These are phyloP conservation scores for Myotis myotis DNA, from an alignment of 2,797 vertebrate species.

Conservation along the genomic window DNA sequence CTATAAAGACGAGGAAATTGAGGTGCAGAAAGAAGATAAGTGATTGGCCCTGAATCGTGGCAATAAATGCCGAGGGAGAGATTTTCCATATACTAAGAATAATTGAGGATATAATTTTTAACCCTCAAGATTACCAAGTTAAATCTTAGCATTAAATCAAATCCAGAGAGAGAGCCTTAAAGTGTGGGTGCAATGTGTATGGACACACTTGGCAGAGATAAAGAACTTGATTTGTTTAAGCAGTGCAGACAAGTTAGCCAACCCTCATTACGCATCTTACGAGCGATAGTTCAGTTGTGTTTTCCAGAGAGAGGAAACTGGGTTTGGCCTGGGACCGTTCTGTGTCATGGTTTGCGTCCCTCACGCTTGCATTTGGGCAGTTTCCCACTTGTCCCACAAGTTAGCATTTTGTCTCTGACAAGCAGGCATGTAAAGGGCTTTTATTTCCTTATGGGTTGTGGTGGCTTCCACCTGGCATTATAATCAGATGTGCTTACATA, in stretches of 20 bases:
- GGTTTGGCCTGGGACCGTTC: background rate
- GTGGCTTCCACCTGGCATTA: background rate
- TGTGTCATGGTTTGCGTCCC: rapidly evolving
- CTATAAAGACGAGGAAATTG: background rate
- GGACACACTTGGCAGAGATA: background rate
- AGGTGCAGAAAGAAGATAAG: background rate
- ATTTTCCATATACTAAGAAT: background rate
- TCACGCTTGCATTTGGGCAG: background rate
- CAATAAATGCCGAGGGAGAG: background rate
- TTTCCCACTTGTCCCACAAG: background rate
- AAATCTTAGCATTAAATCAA: background rate
- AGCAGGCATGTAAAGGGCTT: background rate
- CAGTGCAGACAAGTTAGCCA: background rate
- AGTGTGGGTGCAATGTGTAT: background rate
- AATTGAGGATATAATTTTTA: background rate
- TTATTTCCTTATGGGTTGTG: background rate
- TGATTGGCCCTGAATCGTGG: background rate
- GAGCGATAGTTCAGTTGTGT: background rate
- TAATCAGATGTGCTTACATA: background rate
- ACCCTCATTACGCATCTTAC: rapidly evolving
- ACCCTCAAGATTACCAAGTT: background rate
- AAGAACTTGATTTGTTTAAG: background rate
- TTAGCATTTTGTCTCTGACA: background rate
- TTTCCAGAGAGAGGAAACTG: background rate
- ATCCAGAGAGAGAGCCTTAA: background rate